A percentile compares a stretch with the other conserved stretches of the same genome.
phyloP scores from a whole-genome alignment of 2,888 invertebrate species.

The Drosophila birchii region DNA sequence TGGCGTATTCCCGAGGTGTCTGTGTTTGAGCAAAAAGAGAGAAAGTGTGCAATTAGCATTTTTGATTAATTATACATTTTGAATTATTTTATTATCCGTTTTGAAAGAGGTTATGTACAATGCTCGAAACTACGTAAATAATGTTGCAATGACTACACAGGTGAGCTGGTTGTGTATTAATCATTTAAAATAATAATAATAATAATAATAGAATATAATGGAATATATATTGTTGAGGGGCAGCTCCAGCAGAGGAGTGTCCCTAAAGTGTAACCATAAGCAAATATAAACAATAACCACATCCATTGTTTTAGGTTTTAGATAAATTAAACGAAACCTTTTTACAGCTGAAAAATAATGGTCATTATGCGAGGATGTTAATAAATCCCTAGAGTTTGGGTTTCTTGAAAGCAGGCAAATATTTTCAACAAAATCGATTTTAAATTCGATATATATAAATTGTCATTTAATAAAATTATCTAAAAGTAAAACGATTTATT shows the following conservation, averaged over 20 bases:
- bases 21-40: constrained; percentile 39
- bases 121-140: constrained; percentile 44
- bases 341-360: constrained; percentile 26
- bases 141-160: constrained; percentile 33
- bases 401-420: not conserved
- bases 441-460: no score
- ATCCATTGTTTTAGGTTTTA: constrained; percentile 35
- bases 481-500: not conserved
- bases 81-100: not conserved
- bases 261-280: constrained; percentile 18
- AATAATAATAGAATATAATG: constrained; percentile 2
- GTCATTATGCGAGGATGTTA: not conserved
- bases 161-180: constrained; percentile 32
- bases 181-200: constrained; percentile 12
- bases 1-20: constrained; percentile 70
- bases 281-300: constrained; percentile 40
- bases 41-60: not conserved
- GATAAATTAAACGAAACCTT: constrained; percentile 23
- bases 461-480: not conserved
- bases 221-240: constrained; percentile 5
- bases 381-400: constrained; percentile 1
- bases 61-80: not conserved
- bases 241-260: constrained; percentile 11
- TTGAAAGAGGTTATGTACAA: constrained; percentile 43
- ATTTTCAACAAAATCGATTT: not conserved